These are phyloP conservation scores for Leptogaster cylindrica DNA, from an alignment of 2,888 invertebrate species.

Conservation along the genomic window DNA sequence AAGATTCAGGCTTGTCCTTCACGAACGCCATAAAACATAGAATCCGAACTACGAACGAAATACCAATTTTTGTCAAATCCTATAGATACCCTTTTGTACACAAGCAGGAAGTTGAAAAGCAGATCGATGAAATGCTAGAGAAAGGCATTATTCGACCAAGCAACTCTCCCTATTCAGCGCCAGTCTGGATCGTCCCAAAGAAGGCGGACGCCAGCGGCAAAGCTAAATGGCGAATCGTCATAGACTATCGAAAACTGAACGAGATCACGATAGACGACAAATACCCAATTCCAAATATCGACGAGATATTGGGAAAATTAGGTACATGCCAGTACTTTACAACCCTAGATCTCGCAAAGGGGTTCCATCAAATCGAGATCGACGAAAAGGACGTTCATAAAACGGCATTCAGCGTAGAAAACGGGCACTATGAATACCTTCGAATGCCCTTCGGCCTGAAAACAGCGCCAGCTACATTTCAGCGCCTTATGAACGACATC, in stretches of 20 bases:
- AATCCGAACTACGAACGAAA: slow-evolving; percentile 23
- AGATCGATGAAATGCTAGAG: too few relatives aligned
- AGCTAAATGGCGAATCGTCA: slow-evolving; percentile 32
- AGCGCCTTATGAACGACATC: slow-evolving; percentile 50
- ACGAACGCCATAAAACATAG: slow-evolving; percentile 15
- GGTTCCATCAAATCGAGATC: slow-evolving; percentile 46
- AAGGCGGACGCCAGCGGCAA: slow-evolving; percentile 23
- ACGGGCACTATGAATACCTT: slow-evolving; percentile 41
- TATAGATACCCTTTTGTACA: too few relatives aligned
- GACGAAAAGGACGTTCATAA: slow-evolving; percentile 42
- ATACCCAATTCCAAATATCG: slow-evolving; percentile 50
- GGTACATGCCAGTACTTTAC: slow-evolving; percentile 50
- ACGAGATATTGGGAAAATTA: slow-evolving; percentile 50
- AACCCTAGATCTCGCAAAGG: slow-evolving; percentile 48
- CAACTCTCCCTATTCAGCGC: slow-evolving; percentile 3
- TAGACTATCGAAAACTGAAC: slow-evolving; percentile 39
- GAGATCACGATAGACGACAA: slow-evolving; percentile 49
- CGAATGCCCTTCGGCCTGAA: slow-evolving; percentile 42
- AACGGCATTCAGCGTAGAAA: slow-evolving; percentile 45
- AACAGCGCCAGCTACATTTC: slow-evolving; percentile 39
- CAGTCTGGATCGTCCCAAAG: slow-evolving; percentile 5
- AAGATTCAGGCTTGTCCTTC: slow-evolving; percentile 1
- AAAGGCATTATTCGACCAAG: background rate
- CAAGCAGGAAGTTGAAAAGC: too few relatives aligned
- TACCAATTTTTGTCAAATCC: too few relatives aligned